Base-by-base conservation (phyloP, 2,113 vertebrate genomes). In the Acanthochromis polyacanthus region DNA sequence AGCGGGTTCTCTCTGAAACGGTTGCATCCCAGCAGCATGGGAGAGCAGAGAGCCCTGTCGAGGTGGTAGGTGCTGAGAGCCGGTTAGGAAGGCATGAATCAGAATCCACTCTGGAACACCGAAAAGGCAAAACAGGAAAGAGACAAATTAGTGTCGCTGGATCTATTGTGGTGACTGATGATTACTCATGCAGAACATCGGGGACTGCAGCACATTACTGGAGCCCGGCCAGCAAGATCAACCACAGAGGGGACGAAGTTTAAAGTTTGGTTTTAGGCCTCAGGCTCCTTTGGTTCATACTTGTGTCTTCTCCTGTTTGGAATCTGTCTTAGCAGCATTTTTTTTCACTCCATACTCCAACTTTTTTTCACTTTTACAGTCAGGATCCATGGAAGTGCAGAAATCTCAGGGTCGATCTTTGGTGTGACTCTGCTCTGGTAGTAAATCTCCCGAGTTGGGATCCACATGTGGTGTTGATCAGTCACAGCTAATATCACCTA, bases 401-500 rank as follows among this genome's bases (percentile, higher is more conserved):
- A 75, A 80, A 74, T 81, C 22, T 28, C n/a, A 36, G 43, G 60
- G 53, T 62, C 71, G 83, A 71, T 74, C 74, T 80, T 72, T 81
- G 65, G 57, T 68, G 75, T 10, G 53, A 38, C 66, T 82, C 73
- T 52, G 72, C 76, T 87, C 36, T 80, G 58, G 83, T 61, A 79
- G 70, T 80, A 87, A 82, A 88, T 87, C 80, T 84, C 80, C 45
- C 17, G 5, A 20, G 62, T 73, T 76, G 19, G 38, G 82, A 85
- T 87, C 71, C 78, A 90, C 85, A 90, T 88, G 80, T 93, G 92
- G 71, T 88, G 71, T 84, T 86, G 82, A 87, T 91, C 87, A 91
- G 92, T 93, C 90, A 91, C 88, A 88, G 89, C 72, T 85, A 92
- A 91, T 88, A 90, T 89, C 88, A 87, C 83, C 81, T 78, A 63